Evolutionary conservation across 2,113 vertebrate genomes (phyloP).

Genomic region (Ceratotherium simum): DNA sequence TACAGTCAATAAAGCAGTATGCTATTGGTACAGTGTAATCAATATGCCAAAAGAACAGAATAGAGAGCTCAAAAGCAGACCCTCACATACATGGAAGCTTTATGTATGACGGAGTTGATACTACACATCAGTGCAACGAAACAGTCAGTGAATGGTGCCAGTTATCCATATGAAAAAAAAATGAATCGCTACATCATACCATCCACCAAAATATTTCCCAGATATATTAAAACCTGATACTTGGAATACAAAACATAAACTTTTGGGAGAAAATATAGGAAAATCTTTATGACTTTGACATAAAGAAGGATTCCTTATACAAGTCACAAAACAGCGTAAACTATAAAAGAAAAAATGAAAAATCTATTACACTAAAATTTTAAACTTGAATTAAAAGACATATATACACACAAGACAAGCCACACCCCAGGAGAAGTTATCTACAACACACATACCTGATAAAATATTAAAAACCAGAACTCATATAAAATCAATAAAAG

Average conservation of each 20-base stretch:
- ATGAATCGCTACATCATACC: not conserved
- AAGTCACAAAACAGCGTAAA: not conserved
- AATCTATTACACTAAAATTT: not conserved
- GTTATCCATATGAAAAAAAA: not conserved
- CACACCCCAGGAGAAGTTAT: not conserved
- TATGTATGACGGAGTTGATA: not conserved
- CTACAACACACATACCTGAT: not conserved
- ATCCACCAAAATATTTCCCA: not conserved
- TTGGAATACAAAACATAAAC: not conserved
- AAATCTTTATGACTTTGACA: not conserved
- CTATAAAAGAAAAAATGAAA: constrained; percentile 23
- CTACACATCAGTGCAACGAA: not conserved
- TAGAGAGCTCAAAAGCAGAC: not conserved
- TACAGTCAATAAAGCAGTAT: not conserved
- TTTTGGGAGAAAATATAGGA: not conserved
- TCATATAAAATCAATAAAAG: not conserved
- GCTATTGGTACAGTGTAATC: not conserved
- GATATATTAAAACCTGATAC: not conserved
- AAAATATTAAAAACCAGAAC: not conserved
- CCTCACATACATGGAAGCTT: no score
- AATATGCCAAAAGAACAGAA: not conserved
- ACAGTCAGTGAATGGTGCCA: not conserved
- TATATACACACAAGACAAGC: not conserved
- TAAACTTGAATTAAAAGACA: constrained; percentile 14
- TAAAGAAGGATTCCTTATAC: not conserved